Conservation (phyloP, 2,888 invertebrate genomes). For the Salpingus planirostris region DNA sequence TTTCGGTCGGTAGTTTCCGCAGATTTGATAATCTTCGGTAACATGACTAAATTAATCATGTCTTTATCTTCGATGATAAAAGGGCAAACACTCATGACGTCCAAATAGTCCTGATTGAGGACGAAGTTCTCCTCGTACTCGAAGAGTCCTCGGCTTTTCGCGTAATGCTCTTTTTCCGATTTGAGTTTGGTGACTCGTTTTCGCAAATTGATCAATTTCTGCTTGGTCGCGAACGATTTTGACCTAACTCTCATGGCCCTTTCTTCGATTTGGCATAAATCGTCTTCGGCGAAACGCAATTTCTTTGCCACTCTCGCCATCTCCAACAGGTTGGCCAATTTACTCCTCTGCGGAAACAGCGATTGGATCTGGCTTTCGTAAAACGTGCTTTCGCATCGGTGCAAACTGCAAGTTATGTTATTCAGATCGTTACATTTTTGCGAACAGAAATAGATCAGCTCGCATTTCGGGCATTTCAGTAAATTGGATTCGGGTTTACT, state of each 20-base stretch:
- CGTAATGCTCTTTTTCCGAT: not conserved
- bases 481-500: conserved; percentile 20
- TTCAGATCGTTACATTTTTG: conserved; percentile 29
- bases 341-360: conserved; percentile 2
- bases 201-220: not conserved
- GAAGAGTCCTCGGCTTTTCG: not conserved
- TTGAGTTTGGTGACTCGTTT: conserved; percentile 1
- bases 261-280: not conserved
- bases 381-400: conserved; percentile 14
- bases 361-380: conserved; percentile 2
- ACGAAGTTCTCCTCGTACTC: too few relatives aligned
- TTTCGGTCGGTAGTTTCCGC: too few relatives aligned
- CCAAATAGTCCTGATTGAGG: too few relatives aligned
- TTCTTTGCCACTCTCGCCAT: not conserved
- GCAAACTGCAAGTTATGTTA: conserved; percentile 17
- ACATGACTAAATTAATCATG: too few relatives aligned
- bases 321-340: conserved; percentile 2
- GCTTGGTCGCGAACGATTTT: not conserved
- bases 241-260: not conserved
- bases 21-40: too few relatives aligned
- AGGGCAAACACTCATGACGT: too few relatives aligned
- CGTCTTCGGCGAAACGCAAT: not conserved
- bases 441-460: conserved; percentile 33
- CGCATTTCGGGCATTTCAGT: conserved; percentile 31
- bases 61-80: too few relatives aligned